A percentile compares a stretch with the other conserved stretches of the same genome.
Conservation (phyloP, 2,888 invertebrate species). For the Luffia ferchaultella region DNA sequence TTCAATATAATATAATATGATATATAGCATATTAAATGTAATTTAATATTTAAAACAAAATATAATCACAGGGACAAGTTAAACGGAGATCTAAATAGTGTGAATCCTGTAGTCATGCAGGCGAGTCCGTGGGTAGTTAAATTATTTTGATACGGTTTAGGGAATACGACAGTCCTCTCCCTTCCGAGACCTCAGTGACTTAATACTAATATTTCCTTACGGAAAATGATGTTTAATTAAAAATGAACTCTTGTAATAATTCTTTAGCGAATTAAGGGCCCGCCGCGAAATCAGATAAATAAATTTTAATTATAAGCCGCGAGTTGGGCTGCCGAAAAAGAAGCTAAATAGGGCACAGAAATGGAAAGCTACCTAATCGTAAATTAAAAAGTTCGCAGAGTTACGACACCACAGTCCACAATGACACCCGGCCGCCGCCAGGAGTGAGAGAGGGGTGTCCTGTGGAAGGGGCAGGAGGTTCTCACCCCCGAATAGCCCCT, state of each 20-base stretch:
- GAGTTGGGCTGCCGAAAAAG: conserved; percentile 55
- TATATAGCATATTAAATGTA: too few species aligned
- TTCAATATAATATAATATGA: too few species aligned
- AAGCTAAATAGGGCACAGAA: conserved; percentile 66
- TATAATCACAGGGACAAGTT: too few species aligned
- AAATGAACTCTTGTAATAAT: conserved; percentile 12
- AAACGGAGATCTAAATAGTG: too few species aligned
- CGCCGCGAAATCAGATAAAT: conserved; percentile 48
- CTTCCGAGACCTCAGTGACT: too few species aligned
- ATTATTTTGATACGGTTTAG: too few species aligned
- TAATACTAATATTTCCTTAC: conserved; percentile 27
- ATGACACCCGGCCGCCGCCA: conserved; percentile 53
- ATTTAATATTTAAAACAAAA: too few species aligned
- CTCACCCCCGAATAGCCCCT: conserved; percentile 21
- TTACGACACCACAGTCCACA: conserved; percentile 67
- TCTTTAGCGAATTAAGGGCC: conserved; percentile 3
- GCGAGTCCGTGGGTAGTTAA: too few species aligned
- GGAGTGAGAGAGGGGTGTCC: conserved; percentile 26
- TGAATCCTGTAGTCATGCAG: too few species aligned
- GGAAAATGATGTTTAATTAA: conserved; percentile 21
- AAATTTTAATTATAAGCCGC: conserved; percentile 57
- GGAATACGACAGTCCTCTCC: too few species aligned
- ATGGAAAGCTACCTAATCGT: conserved; percentile 67
- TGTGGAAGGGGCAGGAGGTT: conserved; percentile 7
- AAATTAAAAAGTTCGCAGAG: conserved; percentile 67